These are phyloP conservation scores for Gisinianus flammeolus DNA, from an alignment of 2,888 invertebrate species.

Conservation along the genomic window DNA sequence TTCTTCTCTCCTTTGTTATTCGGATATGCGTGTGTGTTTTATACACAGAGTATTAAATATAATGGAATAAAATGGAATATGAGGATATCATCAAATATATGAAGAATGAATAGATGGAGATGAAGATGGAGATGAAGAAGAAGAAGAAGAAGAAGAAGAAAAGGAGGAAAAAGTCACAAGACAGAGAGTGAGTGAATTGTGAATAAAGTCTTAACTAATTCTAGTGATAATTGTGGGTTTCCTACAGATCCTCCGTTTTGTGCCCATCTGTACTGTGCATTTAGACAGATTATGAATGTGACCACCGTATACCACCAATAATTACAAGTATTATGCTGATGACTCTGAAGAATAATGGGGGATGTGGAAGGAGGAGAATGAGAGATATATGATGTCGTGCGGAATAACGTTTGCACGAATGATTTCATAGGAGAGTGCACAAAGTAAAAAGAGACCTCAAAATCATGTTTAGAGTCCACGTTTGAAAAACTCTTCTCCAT, in stretches of 20 bases:
- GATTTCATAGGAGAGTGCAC: conserved; percentile 52
- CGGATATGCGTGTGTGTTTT: too few relatives aligned
- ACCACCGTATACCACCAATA: conserved; percentile 35
- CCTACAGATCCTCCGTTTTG: conserved; percentile 13
- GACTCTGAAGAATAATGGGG: conserved; percentile 39
- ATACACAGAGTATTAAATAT: too few relatives aligned
- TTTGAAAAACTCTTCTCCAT: conserved; percentile 41
- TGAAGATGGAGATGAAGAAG: neutral
- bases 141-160: neutral
- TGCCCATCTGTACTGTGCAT: conserved; percentile 31
- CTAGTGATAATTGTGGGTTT: conserved; percentile 41
- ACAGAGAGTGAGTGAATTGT: conserved; percentile 5
- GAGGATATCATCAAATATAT: neutral
- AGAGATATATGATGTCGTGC: conserved; percentile 45
- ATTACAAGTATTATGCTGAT: conserved; percentile 43
- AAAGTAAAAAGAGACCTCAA: conserved; percentile 50
- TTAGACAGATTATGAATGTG: conserved; percentile 40
- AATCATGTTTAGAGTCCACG: conserved; percentile 42
- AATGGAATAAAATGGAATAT: neutral
- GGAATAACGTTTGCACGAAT: conserved; percentile 53
- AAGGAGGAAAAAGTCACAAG: neutral
- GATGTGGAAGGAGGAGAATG: conserved; percentile 26
- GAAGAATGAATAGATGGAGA: too few relatives aligned
- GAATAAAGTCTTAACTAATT: conserved; percentile 42
- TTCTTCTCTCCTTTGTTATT: too few relatives aligned